Evolutionary conservation across 2,113 vertebrate genomes (phyloP).

Genomic region (Nycticryphes semicollaris): DNA sequence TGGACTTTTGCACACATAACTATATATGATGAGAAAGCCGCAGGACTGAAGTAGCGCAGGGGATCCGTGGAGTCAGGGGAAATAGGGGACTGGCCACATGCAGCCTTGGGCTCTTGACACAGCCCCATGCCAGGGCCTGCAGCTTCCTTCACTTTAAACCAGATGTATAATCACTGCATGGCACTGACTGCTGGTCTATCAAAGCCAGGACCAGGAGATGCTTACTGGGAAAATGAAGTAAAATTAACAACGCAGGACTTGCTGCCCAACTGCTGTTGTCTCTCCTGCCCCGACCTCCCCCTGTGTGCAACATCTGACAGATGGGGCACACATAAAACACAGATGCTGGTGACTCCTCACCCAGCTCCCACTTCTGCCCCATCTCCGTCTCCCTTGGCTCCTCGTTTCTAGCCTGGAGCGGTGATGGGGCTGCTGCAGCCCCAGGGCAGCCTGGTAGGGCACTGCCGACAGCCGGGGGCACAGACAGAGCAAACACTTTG

Average conservation of each 20-base stretch:
- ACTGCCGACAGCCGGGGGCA: not conserved
- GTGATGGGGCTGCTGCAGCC: accelerated
- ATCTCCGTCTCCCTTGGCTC: not conserved
- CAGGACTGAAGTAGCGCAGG: not conserved
- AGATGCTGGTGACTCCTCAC: not conserved
- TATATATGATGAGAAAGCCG: accelerated
- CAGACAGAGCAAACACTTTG: accelerated
- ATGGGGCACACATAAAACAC: accelerated
- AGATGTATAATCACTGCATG: not conserved
- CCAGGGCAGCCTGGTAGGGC: not conserved
- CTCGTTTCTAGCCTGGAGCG: not conserved
- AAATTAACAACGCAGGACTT: not conserved
- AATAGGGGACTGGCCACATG: not conserved
- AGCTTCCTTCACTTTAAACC: not conserved
- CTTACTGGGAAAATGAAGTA: not conserved
- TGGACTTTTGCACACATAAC: not conserved
- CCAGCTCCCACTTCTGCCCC: not conserved
- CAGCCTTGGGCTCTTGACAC: not conserved
- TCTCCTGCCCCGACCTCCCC: not conserved
- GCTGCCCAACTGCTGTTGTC: not conserved
- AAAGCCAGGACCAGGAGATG: not conserved
- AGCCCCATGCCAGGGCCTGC: not conserved
- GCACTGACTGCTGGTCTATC: not conserved
- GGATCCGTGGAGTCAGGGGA: not conserved
- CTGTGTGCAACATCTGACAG: not conserved